Base-by-base conservation (phyloP, 2,113 vertebrate species). In the Columba livia region DNA sequence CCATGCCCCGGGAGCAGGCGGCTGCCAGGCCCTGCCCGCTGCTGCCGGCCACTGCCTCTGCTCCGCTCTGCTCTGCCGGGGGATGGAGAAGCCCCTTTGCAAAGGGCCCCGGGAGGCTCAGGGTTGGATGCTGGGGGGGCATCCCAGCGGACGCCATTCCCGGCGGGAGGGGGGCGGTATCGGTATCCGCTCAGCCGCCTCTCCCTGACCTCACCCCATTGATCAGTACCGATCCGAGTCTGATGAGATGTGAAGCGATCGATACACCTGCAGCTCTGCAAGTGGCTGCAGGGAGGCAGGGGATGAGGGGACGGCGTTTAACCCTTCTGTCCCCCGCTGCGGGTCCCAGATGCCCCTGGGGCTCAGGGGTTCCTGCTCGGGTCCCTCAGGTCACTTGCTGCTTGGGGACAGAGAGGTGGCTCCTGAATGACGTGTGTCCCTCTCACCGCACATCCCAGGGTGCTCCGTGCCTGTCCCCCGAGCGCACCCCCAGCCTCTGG, bases 311-410 rank as follows among this genome's bases (percentile, higher is more conserved):
- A 31, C 2, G 3, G 31, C 1, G 15, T 57, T 82, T 90, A 81
- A 65, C 78, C 48, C 60, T 82, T 9, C 10, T 0, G 1, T 29
- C 2, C 40, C 48, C 5, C 2, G 1, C 15, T 0, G 17, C 1
- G 13, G 11, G 11, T 60, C 21, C 15, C 4, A 5, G 13, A 6
- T 16, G 8, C 29, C 19, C 20, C 1, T 50, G 0, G 11, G 31
- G 36, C 48, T 56, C 38, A 2, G 42, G 20, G 38, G 7, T 3
- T 56, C 10, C 50, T 31, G n/a, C 47, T 64, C 40, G 2, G 69
- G 3, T 29, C 36, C 17, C 6, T 40, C 38, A 40, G 40, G 40
- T 40, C 40, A 40, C 0, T 12, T 8, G 0, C 65, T 26, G 32
- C 54, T 25, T 1, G 5, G 12, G 40, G 58, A 60, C 44, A 10